phyloP scores from a whole-genome alignment of 2,113 vertebrate species.

The Neofelis nebulosa region DNA sequence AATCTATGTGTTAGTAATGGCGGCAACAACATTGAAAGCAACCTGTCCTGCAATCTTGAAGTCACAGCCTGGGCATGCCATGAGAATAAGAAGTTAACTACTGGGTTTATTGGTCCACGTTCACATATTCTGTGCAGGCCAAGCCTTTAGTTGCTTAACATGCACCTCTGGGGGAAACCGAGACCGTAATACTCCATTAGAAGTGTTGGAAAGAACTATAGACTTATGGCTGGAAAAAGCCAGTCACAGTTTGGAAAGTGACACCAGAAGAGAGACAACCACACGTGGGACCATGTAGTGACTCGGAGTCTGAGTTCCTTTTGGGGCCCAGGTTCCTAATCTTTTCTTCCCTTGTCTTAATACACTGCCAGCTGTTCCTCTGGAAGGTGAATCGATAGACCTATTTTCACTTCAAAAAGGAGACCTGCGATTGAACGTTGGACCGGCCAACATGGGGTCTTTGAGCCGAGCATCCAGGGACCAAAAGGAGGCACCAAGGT shows the following conservation, averaged over 20 bases:
- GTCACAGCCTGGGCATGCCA: accelerated
- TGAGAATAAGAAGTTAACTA: accelerated
- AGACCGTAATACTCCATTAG: accelerated
- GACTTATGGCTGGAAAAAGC: accelerated
- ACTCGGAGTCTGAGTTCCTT: neutral
- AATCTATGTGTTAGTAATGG: neutral
- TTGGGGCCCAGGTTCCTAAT: neutral
- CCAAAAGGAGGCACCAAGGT: slow-evolving; percentile 28
- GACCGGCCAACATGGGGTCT: neutral
- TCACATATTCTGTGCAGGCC: accelerated
- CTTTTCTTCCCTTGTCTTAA: neutral
- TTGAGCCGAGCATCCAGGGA: slow-evolving; percentile 32
- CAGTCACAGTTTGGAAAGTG: neutral
- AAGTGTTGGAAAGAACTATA: neutral
- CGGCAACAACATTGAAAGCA: neutral
- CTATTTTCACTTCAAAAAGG: neutral
- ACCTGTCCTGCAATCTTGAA: neutral
- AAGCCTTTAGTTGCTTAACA: accelerated
- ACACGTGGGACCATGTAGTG: accelerated
- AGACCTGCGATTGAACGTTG: neutral
- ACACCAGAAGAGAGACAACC: neutral
- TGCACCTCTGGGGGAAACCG: accelerated
- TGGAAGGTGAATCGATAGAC: neutral
- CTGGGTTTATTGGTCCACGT: accelerated
- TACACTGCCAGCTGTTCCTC: neutral